Percentiles rank a stretch among this genome's conserved stretches.
phyloP scores from a whole-genome alignment of 2,113 vertebrate species.

The Danionella cerebrum region DNA sequence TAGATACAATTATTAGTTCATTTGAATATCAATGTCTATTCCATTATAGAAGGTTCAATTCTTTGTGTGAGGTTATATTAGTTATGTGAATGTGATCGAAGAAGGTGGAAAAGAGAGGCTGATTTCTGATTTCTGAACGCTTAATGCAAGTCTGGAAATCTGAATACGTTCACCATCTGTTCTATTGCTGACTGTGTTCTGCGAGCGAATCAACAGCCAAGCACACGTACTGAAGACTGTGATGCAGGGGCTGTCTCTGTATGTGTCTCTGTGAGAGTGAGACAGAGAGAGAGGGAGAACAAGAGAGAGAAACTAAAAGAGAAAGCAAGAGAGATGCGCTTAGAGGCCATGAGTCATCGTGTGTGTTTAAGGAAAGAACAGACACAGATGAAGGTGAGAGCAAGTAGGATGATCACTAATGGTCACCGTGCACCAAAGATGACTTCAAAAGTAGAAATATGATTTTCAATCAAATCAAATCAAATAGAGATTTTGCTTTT shows the following conservation, averaged over 20 bases:
- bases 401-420: constrained; percentile 38
- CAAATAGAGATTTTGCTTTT: too few species aligned
- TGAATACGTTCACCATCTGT: constrained; percentile 76
- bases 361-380: constrained; percentile 33
- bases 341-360: constrained; percentile 10
- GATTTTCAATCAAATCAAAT: too few species aligned
- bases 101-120: too few species aligned
- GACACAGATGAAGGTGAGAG: constrained; percentile 53
- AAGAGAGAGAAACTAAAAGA: background rate
- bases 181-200: constrained; percentile 64
- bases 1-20: too few species aligned
- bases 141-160: constrained; percentile 73
- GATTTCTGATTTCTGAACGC: too few species aligned
- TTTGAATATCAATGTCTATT: too few species aligned
- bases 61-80: constrained; percentile 30
- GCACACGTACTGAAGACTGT: constrained; percentile 39
- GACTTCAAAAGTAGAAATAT: too few species aligned
- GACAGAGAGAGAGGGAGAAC: constrained; percentile 11
- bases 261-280: constrained; percentile 18
- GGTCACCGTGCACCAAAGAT: too few species aligned
- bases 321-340: constrained; percentile 19
- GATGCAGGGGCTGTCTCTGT: background rate
- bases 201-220: constrained; percentile 46
- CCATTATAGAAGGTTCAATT: too few species aligned
- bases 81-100: constrained; percentile 22